These are phyloP conservation scores for Drepana arcuata DNA, from an alignment of 1,140 invertebrate species.

Conservation along the genomic window DNA sequence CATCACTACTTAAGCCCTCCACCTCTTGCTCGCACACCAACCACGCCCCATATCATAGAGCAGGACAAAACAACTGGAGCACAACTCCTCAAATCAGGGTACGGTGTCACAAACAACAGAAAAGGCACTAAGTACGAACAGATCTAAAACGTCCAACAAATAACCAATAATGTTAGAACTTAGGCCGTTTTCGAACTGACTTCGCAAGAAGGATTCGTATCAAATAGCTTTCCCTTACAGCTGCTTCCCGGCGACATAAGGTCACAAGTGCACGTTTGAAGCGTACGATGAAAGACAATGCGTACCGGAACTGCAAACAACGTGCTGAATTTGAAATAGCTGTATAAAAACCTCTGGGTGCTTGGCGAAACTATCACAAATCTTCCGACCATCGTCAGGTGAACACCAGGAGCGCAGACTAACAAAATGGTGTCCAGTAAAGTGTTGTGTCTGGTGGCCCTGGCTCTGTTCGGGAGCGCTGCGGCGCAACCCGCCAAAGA, in stretches of 20 bases:
- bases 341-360: conserved; percentile 68
- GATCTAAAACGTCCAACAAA: conserved; percentile 36
- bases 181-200: conserved; percentile 35
- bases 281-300: conserved; percentile 53
- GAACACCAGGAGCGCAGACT: conserved; percentile 43
- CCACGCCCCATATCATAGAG: conserved; percentile 10
- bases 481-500: conserved; percentile 75
- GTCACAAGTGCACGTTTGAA: conserved; percentile 37
- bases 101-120: conserved; percentile 70
- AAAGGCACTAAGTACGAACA: conserved; percentile 37
- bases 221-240: conserved; percentile 71
- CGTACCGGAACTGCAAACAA: conserved; percentile 56
- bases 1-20: conserved; percentile 15
- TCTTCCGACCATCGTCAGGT: conserved; percentile 51
- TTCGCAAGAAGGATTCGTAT: conserved; percentile 51
- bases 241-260: conserved; percentile 37
- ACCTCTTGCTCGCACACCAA: conserved; percentile 27
- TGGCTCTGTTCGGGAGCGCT: conserved; percentile 69
- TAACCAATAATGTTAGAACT: conserved; percentile 22
- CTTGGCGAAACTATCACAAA: conserved; percentile 67
- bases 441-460: conserved; percentile 60
- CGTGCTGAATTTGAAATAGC: conserved; percentile 71
- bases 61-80: conserved; percentile 42
- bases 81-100: conserved; percentile 49
- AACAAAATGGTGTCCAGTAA: conserved; percentile 66